Conservation (phyloP, 2,888 invertebrate genomes). For the Hoplodrina ambigua region DNA sequence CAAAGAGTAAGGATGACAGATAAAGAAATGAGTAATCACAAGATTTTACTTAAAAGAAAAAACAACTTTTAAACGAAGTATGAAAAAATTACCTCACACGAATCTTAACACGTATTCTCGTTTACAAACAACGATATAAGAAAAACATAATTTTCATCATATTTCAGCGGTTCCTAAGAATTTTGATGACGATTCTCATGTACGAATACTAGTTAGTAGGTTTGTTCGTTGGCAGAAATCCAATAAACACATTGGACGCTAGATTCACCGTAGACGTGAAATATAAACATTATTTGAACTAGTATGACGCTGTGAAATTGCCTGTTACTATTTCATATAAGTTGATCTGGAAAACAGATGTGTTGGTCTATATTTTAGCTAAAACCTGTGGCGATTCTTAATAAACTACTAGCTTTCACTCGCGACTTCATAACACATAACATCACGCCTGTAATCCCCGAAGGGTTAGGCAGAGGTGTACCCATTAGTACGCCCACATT, state of each 20-base stretch:
- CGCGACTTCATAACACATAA: too few species aligned
- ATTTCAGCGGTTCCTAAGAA: constrained; percentile 15
- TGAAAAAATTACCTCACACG: constrained; percentile 33
- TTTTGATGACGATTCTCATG: constrained; percentile 19
- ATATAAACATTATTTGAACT: constrained; percentile 41
- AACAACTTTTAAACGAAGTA: constrained; percentile 4
- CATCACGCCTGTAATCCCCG: too few species aligned
- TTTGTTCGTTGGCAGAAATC: constrained; percentile 43
- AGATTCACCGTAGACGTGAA: constrained; percentile 19
- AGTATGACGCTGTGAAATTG: constrained; percentile 16
- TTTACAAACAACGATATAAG: constrained; percentile 36
- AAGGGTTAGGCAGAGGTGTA: too few species aligned
- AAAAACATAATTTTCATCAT: constrained; percentile 28
- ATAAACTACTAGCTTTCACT: too few species aligned
- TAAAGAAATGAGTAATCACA: constrained; percentile 12
- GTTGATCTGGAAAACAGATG: background rate
- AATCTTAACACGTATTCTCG: constrained; percentile 14
- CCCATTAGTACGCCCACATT: too few species aligned
- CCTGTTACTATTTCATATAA: background rate
- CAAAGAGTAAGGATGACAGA: background rate
- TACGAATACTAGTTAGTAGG: constrained; percentile 23
- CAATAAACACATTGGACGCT: constrained; percentile 41
- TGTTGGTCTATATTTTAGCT: background rate
- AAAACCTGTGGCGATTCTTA: background rate
- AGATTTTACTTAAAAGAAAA: constrained; percentile 10